Base-by-base conservation (phyloP, 2,888 invertebrate species). In the Odontomyia ornata region DNA sequence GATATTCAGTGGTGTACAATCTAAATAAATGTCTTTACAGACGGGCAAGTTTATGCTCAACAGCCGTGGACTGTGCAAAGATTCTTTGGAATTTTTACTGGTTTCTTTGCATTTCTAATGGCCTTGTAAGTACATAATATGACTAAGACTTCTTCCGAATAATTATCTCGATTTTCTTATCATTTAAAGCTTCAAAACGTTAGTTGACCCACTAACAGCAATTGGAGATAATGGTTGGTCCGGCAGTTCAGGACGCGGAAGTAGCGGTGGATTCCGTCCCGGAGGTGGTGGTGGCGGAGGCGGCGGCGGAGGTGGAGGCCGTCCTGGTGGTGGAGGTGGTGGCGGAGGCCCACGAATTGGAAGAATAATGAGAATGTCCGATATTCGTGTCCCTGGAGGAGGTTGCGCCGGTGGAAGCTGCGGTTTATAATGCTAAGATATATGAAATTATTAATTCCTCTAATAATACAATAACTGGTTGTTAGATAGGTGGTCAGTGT, bases 321-420 rank as follows among this genome's bases (percentile, higher is more conserved):
- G 80, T 0, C 79, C 71, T 4, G 60, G 73, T n/a, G 75, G 75
- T 1, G 30, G 56, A 27, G 43, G 76, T 28, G 80, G 80, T 25
- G 80, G 79, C 0, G 79, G 64, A 15, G 67, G 76, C 67, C 79
- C 80, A 71, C 79, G 81, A 75, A 79, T 81, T 43, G 80, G 80
- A 13, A 69, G 80, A 4, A 79, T 80, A 13, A 80, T 78, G 79
- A 78, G 79, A 5, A 80, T 80, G 79, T 79, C 80, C 9, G 80
- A 80, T 43, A 80, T 80, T 15, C 78, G 77, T 21, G 77, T 80
- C 0, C 80, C 80, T 5, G 80, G 80, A 0, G 80, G 80, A 62
- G 80, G 80, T 77, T 80, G 80, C 79, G 77, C 80, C 13, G 77
- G 80, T 77, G 80, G 80, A 81, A 77, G 80, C 79, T 80, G 67